Conservation (phyloP, 1,140 invertebrate species). For the Elysia chlorotica region DNA sequence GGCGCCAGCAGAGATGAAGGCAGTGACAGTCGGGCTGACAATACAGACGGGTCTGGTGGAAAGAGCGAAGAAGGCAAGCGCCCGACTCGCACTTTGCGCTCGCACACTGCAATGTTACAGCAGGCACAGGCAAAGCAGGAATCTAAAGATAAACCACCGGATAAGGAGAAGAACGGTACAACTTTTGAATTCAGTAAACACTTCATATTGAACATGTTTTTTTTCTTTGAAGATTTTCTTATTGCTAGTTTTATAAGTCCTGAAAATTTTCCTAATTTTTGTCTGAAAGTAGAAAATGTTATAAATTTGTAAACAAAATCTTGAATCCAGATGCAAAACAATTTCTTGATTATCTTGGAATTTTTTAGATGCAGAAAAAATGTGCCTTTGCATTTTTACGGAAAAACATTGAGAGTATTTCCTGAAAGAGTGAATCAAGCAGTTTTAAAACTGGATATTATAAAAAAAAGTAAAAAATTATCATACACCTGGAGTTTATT, state of each 20-base stretch:
- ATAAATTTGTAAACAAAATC: no score
- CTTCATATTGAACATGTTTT: not conserved
- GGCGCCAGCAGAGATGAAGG: slow-evolving; percentile 34
- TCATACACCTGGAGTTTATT: no score
- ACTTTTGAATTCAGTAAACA: not conserved
- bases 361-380: no score
- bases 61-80: slow-evolving; percentile 48
- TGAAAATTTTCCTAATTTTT: not conserved
- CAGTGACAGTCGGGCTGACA: slow-evolving; percentile 39
- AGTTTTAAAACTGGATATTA: no score
- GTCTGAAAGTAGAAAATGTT: not conserved
- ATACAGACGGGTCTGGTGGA: slow-evolving; percentile 52
- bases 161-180: slow-evolving; percentile 33
- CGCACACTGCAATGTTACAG: slow-evolving; percentile 49
- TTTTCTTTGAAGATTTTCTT: not conserved
- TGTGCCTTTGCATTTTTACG: no score
- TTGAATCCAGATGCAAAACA: no score
- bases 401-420: no score
- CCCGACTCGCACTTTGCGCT: slow-evolving; percentile 48
- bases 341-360: no score
- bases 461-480: no score
- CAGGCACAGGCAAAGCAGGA: slow-evolving; percentile 21
- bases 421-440: no score
- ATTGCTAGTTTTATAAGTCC: not conserved
- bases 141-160: slow-evolving; percentile 3